Percentiles rank a stretch among this genome's conserved stretches.
Evolutionary conservation across 2,113 vertebrate genomes (phyloP).

Genomic region (Ptilorrhoa leucosticta): DNA sequence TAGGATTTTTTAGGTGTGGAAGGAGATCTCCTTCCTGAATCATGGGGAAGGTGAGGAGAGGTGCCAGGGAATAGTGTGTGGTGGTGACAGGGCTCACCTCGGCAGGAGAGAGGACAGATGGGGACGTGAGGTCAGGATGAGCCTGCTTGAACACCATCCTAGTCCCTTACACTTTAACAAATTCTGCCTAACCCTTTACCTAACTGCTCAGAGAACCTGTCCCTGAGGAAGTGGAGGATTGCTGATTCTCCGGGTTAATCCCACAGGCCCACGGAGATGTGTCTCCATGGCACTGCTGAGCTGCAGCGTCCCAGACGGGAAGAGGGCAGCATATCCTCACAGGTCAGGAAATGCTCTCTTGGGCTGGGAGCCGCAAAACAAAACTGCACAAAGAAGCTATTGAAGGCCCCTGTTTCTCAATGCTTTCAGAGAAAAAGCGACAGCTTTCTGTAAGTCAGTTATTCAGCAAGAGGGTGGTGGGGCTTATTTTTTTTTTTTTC

Average conservation of each 20-base stretch:
- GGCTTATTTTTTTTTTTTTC: background rate
- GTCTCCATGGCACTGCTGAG: background rate
- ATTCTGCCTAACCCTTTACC: background rate
- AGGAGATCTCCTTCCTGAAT: background rate
- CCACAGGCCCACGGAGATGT: background rate
- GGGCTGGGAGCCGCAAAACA: slow-evolving; percentile 15
- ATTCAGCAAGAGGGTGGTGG: slow-evolving; percentile 11
- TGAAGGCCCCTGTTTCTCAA: slow-evolving; percentile 19
- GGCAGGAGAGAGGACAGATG: background rate
- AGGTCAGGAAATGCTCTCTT: slow-evolving; percentile 33
- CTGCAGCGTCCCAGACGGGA: background rate
- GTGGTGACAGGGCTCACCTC: background rate
- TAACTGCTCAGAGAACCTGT: background rate
- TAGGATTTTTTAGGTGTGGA: background rate
- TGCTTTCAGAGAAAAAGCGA: background rate
- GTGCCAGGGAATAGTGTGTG: background rate
- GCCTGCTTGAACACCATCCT: background rate
- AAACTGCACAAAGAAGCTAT: slow-evolving; percentile 50
- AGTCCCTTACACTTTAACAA: rapidly evolving
- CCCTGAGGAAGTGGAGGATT: background rate
- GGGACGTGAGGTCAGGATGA: rapidly evolving
- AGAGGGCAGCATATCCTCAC: slow-evolving; percentile 59
- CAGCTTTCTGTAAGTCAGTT: slow-evolving; percentile 27
- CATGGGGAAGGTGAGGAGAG: background rate
- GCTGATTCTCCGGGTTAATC: background rate